Evolutionary conservation across 2,113 vertebrate genomes (phyloP).

Genomic region (Psophia crepitans): DNA sequence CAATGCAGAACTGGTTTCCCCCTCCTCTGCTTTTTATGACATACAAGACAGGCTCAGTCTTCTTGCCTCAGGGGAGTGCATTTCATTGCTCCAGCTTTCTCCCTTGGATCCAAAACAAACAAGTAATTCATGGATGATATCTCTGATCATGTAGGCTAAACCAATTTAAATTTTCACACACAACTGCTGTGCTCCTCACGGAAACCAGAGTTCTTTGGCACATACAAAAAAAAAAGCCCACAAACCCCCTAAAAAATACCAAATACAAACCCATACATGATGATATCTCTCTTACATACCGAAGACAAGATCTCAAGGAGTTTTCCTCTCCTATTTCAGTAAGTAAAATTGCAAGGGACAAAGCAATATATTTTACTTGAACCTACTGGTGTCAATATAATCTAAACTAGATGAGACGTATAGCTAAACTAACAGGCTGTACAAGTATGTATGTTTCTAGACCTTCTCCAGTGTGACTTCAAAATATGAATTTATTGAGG

Average conservation of each 20-base stretch:
- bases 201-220: not conserved
- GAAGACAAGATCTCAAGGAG: not conserved
- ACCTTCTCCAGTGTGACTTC: not conserved
- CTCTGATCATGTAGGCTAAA: not conserved
- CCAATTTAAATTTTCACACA: not conserved
- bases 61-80: not conserved
- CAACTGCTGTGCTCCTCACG: not conserved
- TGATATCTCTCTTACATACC: not conserved
- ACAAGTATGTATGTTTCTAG: not conserved
- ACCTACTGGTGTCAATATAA: not conserved
- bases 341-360: not conserved
- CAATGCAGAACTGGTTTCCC: not conserved
- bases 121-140: not conserved
- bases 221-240: no score
- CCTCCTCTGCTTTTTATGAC: not conserved
- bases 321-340: not conserved
- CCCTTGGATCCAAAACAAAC: not conserved
- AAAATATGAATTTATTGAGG: not conserved
- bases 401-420: not conserved
- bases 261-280: not conserved
- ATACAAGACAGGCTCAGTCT: not conserved
- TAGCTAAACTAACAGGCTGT: not conserved
- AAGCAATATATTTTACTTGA: not conserved
- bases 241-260: not conserved
- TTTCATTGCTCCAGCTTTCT: not conserved